Conservation (phyloP, 2,113 vertebrate species). For the Oostethus manadensis region DNA sequence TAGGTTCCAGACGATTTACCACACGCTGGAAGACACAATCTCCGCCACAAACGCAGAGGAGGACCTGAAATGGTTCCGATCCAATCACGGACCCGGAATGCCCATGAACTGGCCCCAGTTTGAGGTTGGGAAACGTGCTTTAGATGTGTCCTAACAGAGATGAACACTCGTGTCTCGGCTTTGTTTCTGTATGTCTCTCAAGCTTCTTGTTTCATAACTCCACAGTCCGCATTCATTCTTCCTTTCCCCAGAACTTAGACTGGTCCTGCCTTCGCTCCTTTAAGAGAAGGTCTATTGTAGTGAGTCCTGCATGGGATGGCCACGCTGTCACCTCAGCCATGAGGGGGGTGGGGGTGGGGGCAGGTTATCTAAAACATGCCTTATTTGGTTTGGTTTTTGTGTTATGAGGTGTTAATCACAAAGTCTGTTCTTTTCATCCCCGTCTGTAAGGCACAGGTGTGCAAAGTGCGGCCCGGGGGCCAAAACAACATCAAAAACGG, state of each 20-base stretch:
- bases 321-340: constrained; percentile 33
- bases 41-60: constrained; percentile 82
- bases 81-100: constrained; percentile 92
- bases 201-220: neutral
- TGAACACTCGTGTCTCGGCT: too few species aligned
- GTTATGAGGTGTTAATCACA: too few species aligned
- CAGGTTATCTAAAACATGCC: constrained; percentile 7
- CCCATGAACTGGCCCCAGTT: constrained; percentile 98
- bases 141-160: too few species aligned
- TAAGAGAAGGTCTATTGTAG: constrained; percentile 71
- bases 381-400: too few species aligned
- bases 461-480: too few species aligned
- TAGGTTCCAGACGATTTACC: constrained; percentile 87
- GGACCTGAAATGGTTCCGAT: constrained; percentile 90
- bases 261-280: constrained; percentile 48
- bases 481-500: too few species aligned
- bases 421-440: too few species aligned
- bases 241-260: constrained; percentile 61
- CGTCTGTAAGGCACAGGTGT: too few species aligned
- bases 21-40: constrained; percentile 86
- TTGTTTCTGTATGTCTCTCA: too few species aligned
- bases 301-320: constrained; percentile 62
- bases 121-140: constrained; percentile 73
- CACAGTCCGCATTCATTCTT: constrained; percentile 26
- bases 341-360: constrained; percentile 1